Conservation (phyloP, 2,797 vertebrate genomes). For the Megalops cyprinoides region DNA sequence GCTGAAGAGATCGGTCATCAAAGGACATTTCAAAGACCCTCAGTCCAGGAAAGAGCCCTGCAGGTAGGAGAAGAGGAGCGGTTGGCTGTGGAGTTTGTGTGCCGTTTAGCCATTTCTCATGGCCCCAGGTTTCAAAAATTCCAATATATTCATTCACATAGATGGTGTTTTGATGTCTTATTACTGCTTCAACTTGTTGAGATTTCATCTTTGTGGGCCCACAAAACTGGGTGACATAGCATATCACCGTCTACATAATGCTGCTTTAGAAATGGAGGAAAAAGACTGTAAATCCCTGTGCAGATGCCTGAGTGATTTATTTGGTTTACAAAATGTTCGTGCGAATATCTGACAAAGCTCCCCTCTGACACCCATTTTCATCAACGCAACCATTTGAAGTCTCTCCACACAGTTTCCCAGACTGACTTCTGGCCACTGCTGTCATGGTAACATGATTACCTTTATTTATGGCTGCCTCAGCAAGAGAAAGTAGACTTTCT, state of each 20-base stretch:
- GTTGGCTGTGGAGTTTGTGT: too few relatives aligned
- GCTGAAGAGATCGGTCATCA: too few relatives aligned
- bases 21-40: too few relatives aligned
- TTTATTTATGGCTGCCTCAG: slow-evolving; percentile 34
- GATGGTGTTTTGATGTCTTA: background rate
- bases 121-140: too few relatives aligned
- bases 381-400: slow-evolving; percentile 20
- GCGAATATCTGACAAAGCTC: background rate
- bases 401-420: slow-evolving; percentile 10
- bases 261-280: slow-evolving; percentile 23
- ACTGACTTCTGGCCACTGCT: slow-evolving; percentile 2
- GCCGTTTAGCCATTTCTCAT: too few relatives aligned
- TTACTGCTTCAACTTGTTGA: background rate
- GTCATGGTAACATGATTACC: slow-evolving; percentile 17
- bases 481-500: slow-evolving; percentile 15
- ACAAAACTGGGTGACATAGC: slow-evolving; percentile 31
- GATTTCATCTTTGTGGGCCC: background rate
- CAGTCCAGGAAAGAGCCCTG: too few relatives aligned
- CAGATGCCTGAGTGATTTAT: slow-evolving; percentile 21
- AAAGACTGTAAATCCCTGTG: slow-evolving; percentile 37
- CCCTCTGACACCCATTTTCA: slow-evolving; percentile 17
- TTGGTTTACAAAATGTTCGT: slow-evolving; percentile 7
- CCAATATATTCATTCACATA: too few relatives aligned
- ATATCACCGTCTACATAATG: slow-evolving; percentile 27
- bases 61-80: too few relatives aligned